phyloP scores from a whole-genome alignment of 2,797 vertebrate genomes.

The Pipistrellus kuhlii region DNA sequence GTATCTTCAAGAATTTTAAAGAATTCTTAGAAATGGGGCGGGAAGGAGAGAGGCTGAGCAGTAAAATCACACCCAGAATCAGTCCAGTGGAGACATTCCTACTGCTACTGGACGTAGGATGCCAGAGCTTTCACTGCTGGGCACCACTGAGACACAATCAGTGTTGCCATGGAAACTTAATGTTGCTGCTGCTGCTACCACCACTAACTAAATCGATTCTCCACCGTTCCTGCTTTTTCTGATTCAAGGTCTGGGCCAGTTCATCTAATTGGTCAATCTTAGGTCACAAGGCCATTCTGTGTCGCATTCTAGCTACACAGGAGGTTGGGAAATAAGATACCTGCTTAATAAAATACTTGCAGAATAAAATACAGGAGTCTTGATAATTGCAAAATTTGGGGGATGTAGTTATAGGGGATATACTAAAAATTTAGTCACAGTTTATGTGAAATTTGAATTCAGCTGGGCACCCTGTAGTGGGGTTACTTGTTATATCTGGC shows the following conservation, averaged over 20 bases:
- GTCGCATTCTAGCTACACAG: not conserved
- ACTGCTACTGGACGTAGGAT: not conserved
- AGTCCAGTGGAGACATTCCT: not conserved
- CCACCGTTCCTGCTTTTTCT: not conserved
- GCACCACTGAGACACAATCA: no score
- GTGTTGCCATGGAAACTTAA: slow-evolving; percentile 54
- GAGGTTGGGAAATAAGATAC: not conserved
- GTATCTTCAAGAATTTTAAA: not conserved
- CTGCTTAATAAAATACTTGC: not conserved
- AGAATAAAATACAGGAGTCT: not conserved
- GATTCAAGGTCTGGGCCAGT: not conserved
- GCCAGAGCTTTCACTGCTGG: not conserved
- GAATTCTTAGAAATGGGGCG: not conserved
- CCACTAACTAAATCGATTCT: not conserved
- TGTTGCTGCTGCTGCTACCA: not conserved
- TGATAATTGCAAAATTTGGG: not conserved
- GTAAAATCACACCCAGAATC: not conserved
- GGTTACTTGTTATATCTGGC: not conserved
- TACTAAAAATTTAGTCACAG: not conserved
- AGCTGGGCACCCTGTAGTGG: not conserved
- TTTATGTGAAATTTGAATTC: slow-evolving; percentile 1
- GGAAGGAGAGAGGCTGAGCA: not conserved
- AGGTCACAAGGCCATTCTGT: not conserved
- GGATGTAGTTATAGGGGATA: not conserved
- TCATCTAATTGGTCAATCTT: not conserved